phyloP scores from a whole-genome alignment of 1,140 invertebrate genomes.

The Laodelphax striatellus region DNA sequence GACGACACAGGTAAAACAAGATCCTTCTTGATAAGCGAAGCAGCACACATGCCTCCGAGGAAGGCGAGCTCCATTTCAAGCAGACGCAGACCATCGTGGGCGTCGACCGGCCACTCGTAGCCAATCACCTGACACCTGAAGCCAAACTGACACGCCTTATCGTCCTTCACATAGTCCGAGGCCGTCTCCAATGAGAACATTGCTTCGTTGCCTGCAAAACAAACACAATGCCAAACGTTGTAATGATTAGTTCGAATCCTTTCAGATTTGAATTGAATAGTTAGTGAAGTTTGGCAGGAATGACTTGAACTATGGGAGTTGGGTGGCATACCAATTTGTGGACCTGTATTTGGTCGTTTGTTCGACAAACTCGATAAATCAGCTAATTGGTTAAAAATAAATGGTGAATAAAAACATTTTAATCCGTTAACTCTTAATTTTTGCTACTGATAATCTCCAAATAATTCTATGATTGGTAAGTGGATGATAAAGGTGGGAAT shows the following conservation, averaged over 20 bases:
- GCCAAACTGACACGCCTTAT: slow-evolving; percentile 70
- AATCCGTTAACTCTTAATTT: too few relatives aligned
- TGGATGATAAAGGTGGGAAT: too few relatives aligned
- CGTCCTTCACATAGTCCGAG: slow-evolving; percentile 89
- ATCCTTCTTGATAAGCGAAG: slow-evolving; percentile 78
- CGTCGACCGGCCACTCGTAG: slow-evolving; percentile 63
- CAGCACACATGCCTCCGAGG: slow-evolving; percentile 80
- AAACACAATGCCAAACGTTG: slow-evolving; percentile 19
- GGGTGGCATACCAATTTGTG: too few relatives aligned
- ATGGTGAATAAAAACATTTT: too few relatives aligned
- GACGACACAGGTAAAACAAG: slow-evolving; percentile 55
- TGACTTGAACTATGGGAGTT: too few relatives aligned
- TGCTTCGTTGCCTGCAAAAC: slow-evolving; percentile 68
- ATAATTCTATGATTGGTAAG: too few relatives aligned
- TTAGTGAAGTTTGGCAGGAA: too few relatives aligned
- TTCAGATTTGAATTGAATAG: too few relatives aligned
- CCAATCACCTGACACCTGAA: slow-evolving; percentile 88
- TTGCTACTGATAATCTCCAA: too few relatives aligned
- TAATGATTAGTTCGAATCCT: neutral
- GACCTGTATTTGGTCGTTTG: too few relatives aligned
- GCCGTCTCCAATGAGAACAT: slow-evolving; percentile 91
- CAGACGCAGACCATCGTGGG: slow-evolving; percentile 52
- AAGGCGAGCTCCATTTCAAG: slow-evolving; percentile 86
- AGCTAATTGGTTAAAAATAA: too few relatives aligned
- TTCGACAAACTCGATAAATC: too few relatives aligned